Base-by-base conservation (phyloP, 1,140 invertebrate genomes). In the Drosophila erecta region DNA sequence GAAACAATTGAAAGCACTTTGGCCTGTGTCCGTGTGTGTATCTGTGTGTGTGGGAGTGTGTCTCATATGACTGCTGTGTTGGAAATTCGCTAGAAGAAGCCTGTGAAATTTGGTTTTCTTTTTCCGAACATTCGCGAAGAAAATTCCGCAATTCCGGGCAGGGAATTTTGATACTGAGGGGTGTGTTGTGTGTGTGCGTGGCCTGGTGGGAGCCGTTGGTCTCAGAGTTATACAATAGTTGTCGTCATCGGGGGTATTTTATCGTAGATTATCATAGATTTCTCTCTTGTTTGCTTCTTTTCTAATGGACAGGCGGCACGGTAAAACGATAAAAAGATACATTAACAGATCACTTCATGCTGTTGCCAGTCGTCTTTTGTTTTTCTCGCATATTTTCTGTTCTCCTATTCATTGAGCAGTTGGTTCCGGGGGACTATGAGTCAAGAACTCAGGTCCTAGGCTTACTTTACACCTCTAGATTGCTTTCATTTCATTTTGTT, bases 1-100 rank as follows among this genome's bases (percentile, higher is more conserved):
- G 55, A 81, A 76, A 76, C 72, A 75, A 70, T 78, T 81, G 60
- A 71, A 85, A 85, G 69, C 83, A 86, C 80, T 79, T 65, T 77
- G 76, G 73, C 81, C 66, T 65, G 59, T 73, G 54, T 64, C 17
- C 62, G 17, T 24, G 47, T 56, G 56, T 58, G 37, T 37, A 38
- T 40, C 35, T 35, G 24, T 15, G 20, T 14, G 20, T 50, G 47
- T 33, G 30, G 20, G 49, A 2, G 43, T 30, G 27, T 30, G 7
- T 30, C 17, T 17, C 17, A 17, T 17, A 17, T 17, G 17, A 17
- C 17, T 17, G 0, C 17, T 17, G 17, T 17, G 17, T 17, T 17
- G 1, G 17, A 17, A 17, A 0, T 17, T 17, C 17, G 17, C 17
- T 17, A 17, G 17, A 17, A 17, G 17, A 17, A 17, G 17, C 17